Evolutionary conservation across 2,888 invertebrate species (phyloP), one percentile per base, ranked within the genome.

Genomic region (Meiosimyza platycephala): DNA sequence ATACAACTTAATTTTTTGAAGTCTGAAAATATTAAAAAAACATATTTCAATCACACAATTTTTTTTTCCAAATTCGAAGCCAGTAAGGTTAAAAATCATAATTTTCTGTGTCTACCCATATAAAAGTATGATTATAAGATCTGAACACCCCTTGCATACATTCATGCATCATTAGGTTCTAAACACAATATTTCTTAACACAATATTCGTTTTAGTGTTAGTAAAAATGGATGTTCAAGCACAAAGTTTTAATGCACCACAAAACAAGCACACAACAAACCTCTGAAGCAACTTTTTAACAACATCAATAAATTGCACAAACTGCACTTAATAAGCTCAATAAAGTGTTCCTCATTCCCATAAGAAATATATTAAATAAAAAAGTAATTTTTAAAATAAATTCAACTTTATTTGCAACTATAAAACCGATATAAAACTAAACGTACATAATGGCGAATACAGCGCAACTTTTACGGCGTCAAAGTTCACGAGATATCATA

Each of bases 381-480:
- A 9, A 4, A 40, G 40, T 40, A 40, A 9, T 40, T 40, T 48
- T 60, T 22, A 63, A 51, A 13, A 13, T 18, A 63, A 52, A 55
- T 15, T 48, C 28, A 22, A 62, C 15, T 50, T 64, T 64, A 16
- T 48, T 48, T 16, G 13, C n/a, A 63, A 15, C 13, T 55, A 16
- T 28, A 65, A 64, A 66, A 6, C 60, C 40, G 40, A 40, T 40
- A 40, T 51, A 48, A 40, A 18, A 68, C 66, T 47, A 65, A 67
- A 54, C 57, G 33, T 22, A 67, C 73, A 80, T 76, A 75, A 95
- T 96, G 96, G 95, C 96, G 83, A 96, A 96, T 87, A 94, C 95
- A 80, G 95, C 95, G 72, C 96, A 96, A 88, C 90, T 96, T 84
- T 92, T 95, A 84, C 91, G 96, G 79, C 91, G 96, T 72, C 96